Conservation (phyloP, 2,888 invertebrate genomes). For the Drosophila kuntzei region DNA sequence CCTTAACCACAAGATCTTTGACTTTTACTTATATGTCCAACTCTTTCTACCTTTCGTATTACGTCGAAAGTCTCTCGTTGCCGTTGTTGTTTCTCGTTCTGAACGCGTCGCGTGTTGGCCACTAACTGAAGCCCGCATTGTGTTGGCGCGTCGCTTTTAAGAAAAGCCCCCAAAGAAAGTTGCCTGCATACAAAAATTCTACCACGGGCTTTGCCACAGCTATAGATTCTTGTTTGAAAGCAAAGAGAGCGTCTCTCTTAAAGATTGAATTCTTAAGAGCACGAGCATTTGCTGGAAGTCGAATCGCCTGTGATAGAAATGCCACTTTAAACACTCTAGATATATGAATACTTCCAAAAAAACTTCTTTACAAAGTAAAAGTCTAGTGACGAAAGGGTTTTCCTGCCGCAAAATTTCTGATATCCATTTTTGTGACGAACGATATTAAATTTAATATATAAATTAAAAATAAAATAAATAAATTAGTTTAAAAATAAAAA, state of each 20-base stretch:
- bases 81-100: slow-evolving; percentile 53
- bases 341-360: no score
- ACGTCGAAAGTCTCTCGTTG: slow-evolving; percentile 2
- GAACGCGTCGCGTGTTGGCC: slow-evolving; percentile 76
- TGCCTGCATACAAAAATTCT: slow-evolving; percentile 62
- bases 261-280: slow-evolving; percentile 28
- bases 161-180: slow-evolving; percentile 78
- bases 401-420: no score
- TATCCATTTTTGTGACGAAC: no score
- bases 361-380: no score
- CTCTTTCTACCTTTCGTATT: slow-evolving; percentile 21
- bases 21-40: slow-evolving; percentile 35
- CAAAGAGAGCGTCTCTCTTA: slow-evolving; percentile 21
- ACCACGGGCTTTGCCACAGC: slow-evolving; percentile 12
- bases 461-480: no score
- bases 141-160: slow-evolving; percentile 66
- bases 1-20: slow-evolving; percentile 60
- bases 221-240: slow-evolving; percentile 69
- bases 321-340: neutral
- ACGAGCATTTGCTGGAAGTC: neutral
- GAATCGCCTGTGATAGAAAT: slow-evolving; percentile 20
- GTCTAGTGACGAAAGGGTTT: no score
- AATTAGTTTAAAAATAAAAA: no score
- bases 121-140: slow-evolving; percentile 59
- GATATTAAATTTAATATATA: no score